Evolutionary conservation across 35 echinoderm and acorn worm genomes (phyloP).

Genomic region (Ophiothrix spiculata): DNA sequence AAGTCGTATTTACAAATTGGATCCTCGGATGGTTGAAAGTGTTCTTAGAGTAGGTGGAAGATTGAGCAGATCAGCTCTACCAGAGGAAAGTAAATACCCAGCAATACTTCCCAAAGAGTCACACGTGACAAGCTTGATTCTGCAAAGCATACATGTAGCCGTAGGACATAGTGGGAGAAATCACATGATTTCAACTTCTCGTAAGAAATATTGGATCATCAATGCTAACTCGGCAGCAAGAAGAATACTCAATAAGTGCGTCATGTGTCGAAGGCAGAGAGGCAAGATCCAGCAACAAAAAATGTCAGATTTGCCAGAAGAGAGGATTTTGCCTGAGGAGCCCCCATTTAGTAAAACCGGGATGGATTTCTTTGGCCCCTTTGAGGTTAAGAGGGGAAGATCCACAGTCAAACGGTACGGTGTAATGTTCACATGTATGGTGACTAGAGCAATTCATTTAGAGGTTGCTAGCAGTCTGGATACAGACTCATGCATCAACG

Average conservation of each 20-base stretch:
- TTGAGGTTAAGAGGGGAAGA: conserved; percentile 23
- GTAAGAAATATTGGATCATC: conserved; percentile 38
- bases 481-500: conserved; percentile 50
- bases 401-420: conserved; percentile 28
- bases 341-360: conserved; percentile 27
- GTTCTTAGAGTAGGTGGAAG: conserved; percentile 46
- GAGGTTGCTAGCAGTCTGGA: conserved; percentile 25
- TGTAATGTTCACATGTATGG: conserved; percentile 28
- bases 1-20: conserved; percentile 15
- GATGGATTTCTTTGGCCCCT: conserved; percentile 29
- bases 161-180: conserved; percentile 39
- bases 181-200: conserved; percentile 6
- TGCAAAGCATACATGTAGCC: conserved; percentile 8
- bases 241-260: conserved; percentile 24
- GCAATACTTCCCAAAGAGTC: conserved; percentile 21
- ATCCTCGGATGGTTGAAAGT: conserved; percentile 8
- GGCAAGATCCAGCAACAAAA: conserved; percentile 9
- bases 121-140: background rate
- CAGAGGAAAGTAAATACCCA: conserved; percentile 22
- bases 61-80: conserved; percentile 7
- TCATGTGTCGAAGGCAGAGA: conserved; percentile 3
- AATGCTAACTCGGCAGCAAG: conserved; percentile 21
- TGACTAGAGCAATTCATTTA: conserved; percentile 37
- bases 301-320: conserved; percentile 16
- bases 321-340: conserved; percentile 1